Evolutionary conservation across 2,113 vertebrate species (phyloP).

Genomic region (Gadus chalcogrammus): DNA sequence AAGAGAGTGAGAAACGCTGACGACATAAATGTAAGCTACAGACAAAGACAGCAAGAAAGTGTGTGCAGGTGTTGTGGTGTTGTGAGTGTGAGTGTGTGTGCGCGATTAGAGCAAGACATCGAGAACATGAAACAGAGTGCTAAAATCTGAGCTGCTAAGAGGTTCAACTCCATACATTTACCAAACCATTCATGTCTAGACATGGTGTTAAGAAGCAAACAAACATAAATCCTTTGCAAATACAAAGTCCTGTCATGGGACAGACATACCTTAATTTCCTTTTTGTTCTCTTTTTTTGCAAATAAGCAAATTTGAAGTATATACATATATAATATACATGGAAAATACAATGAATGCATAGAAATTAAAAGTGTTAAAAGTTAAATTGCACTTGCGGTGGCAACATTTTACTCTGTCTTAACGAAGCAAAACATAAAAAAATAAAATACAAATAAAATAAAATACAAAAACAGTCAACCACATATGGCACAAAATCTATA

Average conservation of each 20-base stretch:
- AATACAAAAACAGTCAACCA: constrained; percentile 7
- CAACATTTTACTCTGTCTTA: constrained; percentile 55
- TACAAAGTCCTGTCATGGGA: constrained; percentile 53
- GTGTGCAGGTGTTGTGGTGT: background rate
- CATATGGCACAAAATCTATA: constrained; percentile 42
- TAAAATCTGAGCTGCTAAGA: background rate
- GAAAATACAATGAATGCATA: constrained; percentile 74
- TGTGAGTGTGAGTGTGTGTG: background rate
- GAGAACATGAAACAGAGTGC: constrained; percentile 23
- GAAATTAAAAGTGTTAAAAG: constrained; percentile 75
- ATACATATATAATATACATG: constrained; percentile 86
- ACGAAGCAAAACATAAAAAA: constrained; percentile 35
- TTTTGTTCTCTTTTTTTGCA: constrained; percentile 23
- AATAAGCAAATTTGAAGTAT: constrained; percentile 56
- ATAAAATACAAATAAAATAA: constrained; percentile 22
- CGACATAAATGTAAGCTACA: too few relatives aligned
- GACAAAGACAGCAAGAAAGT: background rate
- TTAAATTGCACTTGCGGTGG: constrained; percentile 70
- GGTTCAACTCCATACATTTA: too few relatives aligned
- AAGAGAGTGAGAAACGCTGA: background rate
- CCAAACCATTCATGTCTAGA: constrained; percentile 13
- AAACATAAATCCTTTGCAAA: constrained; percentile 26
- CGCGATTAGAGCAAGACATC: background rate
- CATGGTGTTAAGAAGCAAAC: constrained; percentile 18
- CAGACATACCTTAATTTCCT: constrained; percentile 26